Evolutionary conservation across 2,888 invertebrate species (phyloP).

Genomic region (Hydrotaea diabolus): DNA sequence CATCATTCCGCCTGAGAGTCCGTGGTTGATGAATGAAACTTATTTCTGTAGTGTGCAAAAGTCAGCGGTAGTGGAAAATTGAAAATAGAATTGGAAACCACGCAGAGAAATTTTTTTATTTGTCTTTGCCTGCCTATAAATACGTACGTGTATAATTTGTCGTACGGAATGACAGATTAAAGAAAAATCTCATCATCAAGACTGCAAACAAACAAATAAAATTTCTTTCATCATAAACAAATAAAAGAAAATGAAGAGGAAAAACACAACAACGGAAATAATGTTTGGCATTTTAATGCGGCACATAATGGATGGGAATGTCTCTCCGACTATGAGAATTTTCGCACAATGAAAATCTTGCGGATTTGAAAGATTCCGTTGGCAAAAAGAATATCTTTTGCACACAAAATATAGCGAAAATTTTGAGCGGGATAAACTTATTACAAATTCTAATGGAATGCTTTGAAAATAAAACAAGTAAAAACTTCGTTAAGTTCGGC

Average conservation of each 20-base stretch:
- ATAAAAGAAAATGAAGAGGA: background rate
- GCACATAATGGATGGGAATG: background rate
- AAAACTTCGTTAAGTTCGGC: no score
- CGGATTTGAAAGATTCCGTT: background rate
- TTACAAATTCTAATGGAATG: background rate
- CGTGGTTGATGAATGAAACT: slow-evolving; percentile 19
- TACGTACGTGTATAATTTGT: background rate
- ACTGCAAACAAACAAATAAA: slow-evolving; percentile 27
- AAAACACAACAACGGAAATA: background rate
- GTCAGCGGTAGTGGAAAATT: background rate
- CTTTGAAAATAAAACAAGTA: no score
- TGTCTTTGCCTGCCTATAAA: background rate
- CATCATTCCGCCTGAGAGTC: background rate
- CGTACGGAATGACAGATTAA: slow-evolving; percentile 28
- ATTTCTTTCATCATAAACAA: slow-evolving; percentile 18
- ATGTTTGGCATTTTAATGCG: background rate
- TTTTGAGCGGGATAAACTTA: background rate
- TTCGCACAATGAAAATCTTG: background rate
- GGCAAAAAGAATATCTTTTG: background rate
- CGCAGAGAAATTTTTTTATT: background rate
- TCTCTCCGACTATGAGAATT: background rate
- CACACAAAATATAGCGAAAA: background rate
- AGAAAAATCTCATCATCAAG: slow-evolving; percentile 41
- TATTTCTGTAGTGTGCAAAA: slow-evolving; percentile 2
- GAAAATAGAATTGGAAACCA: slow-evolving; percentile 24